Base-by-base conservation (phyloP, 2,113 vertebrate genomes). In the Bostrychus sinensis region DNA sequence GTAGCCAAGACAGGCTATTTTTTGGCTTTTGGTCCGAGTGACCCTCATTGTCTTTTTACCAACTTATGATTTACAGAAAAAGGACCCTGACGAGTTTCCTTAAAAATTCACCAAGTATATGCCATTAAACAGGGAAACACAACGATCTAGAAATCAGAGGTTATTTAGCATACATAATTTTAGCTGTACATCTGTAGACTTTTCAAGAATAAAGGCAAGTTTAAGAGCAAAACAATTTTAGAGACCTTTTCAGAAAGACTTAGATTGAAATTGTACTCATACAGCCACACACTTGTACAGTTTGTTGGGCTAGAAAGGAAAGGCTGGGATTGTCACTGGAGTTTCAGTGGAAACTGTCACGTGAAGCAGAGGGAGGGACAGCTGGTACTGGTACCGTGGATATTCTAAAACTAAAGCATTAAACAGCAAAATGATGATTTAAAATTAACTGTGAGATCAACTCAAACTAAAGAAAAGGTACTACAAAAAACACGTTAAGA, bases 301-400 rank as follows among this genome's bases (percentile, higher is more conserved):
- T 61, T 50, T 19, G 43, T 12, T 10, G 58, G 67, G 66, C 62
- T n/a, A 50, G 12, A 56, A 13, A 0, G 43, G 58, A 50, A 63
- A 58, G 62, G 34, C 56, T 69, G 77, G 82, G 81, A 83, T 86
- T 86, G 81, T 86, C 84, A 73, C 72, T 64, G 67, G 72, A 77
- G 74, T 66, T 67, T 86, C 69, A 65, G 57, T 66, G 62, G 19
- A 61, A 56, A 30, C 62, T 50, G 51, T 66, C 53, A 66, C 56
- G 70, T 64, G 37, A 11, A 26, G 11, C 34, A 38, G 32, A 67
- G n/a, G 9, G 17, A 41, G 10, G 26, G 17, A 39, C 34, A n/a
- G 19, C 28, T 23, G 48, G 23, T 39, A 22, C 43, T 30, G 1
- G 14, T 25, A 22, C 53, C 53, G 42, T 30, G 56, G 62, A 71